These are phyloP conservation scores for Daboia siamensis DNA, from an alignment of 2,113 vertebrate genomes.

Conservation along the genomic window DNA sequence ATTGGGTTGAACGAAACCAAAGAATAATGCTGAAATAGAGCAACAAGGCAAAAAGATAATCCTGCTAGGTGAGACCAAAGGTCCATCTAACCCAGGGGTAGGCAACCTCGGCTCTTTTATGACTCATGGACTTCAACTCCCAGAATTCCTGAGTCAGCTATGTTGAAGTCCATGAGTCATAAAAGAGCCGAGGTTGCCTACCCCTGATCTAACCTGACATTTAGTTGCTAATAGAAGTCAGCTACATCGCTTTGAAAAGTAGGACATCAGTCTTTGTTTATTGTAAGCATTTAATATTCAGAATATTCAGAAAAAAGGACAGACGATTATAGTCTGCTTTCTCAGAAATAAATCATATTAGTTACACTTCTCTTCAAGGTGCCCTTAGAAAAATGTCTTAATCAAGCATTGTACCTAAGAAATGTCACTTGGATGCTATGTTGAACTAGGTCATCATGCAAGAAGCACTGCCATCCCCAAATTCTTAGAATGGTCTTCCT, in stretches of 20 bases:
- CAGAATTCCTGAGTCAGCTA: too few relatives aligned
- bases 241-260: background rate
- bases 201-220: background rate
- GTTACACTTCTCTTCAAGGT: background rate
- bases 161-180: too few relatives aligned
- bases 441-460: background rate
- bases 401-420: background rate
- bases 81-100: background rate
- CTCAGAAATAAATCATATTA: background rate
- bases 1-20: background rate
- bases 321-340: background rate
- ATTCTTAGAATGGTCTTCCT: background rate
- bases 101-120: too few relatives aligned
- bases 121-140: too few relatives aligned
- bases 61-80: background rate
- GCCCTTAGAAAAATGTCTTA: background rate
- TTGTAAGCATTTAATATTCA: background rate
- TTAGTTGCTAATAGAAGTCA: background rate
- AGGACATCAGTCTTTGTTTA: background rate
- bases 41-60: background rate
- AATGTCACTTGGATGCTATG: background rate
- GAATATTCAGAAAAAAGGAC: background rate
- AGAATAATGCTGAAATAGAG: background rate
- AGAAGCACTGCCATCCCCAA: background rate
- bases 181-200: too few relatives aligned